Conservation (phyloP, 2,113 vertebrate species). For the Eidolon helvum region DNA sequence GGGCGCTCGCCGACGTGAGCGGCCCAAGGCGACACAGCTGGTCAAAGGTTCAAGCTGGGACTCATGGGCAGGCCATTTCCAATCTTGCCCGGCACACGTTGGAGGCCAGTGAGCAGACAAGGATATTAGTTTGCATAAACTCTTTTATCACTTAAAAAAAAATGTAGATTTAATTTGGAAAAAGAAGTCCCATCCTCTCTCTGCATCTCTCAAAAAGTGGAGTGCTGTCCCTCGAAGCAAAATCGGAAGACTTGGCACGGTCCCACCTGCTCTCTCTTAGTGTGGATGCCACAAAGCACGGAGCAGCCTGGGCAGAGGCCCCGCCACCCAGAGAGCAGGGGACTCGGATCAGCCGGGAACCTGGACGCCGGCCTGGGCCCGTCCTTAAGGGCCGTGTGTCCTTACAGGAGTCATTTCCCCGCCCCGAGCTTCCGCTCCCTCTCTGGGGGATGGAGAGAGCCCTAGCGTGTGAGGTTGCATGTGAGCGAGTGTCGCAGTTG, state of each 20-base stretch:
- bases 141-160: background rate
- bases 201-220: background rate
- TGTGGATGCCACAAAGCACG: background rate
- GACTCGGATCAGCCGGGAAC: background rate
- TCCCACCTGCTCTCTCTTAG: background rate
- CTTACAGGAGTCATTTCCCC: background rate
- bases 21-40: background rate
- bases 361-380: background rate
- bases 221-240: background rate
- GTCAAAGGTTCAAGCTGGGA: no score
- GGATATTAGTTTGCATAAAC: no score
- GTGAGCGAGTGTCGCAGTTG: fast-evolving
- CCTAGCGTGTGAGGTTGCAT: background rate
- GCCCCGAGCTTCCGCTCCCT: background rate
- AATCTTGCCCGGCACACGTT: background rate
- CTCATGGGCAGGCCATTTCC: background rate
- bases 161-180: background rate
- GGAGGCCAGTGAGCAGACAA: background rate
- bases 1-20: fast-evolving
- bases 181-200: no score
- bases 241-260: background rate
- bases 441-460: background rate
- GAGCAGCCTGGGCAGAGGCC: no score
- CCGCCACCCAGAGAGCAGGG: background rate
- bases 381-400: background rate